Percentiles rank a stretch among this genome's conserved stretches.
phyloP scores from a whole-genome alignment of 2,888 invertebrate genomes.

The Hololepta plana region DNA sequence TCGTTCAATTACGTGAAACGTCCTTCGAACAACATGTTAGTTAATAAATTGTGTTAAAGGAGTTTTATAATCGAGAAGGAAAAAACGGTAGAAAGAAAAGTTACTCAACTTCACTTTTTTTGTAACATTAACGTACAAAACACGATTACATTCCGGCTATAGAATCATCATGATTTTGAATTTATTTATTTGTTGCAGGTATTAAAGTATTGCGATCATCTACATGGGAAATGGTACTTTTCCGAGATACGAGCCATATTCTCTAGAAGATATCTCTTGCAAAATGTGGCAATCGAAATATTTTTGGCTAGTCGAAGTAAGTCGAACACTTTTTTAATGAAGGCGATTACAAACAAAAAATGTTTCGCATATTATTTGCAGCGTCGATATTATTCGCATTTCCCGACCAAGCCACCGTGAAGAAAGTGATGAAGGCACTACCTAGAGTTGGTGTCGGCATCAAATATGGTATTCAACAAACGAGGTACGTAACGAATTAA shows the following conservation, averaged over 20 bases:
- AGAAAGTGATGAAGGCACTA: slow-evolving; percentile 93
- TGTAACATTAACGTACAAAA: no score
- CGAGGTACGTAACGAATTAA: slow-evolving; percentile 54
- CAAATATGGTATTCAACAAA: slow-evolving; percentile 98
- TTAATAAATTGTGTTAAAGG: no score
- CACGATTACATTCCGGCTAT: no score
- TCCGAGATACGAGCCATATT: slow-evolving; percentile 98
- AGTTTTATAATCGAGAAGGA: no score
- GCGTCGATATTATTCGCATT: slow-evolving; percentile 99
- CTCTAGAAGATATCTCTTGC: slow-evolving; percentile 87
- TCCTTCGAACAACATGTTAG: no score
- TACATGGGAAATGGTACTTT: slow-evolving; percentile 99
- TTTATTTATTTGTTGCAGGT: slow-evolving; percentile 44
- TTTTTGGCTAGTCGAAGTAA: slow-evolving; percentile 97
- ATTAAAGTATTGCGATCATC: slow-evolving; percentile 92
- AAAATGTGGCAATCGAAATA: slow-evolving; percentile 95
- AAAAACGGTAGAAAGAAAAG: no score
- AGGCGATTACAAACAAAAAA: neutral
- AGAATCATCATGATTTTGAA: no score
- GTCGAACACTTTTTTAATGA: slow-evolving; percentile 23
- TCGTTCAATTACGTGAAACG: no score
- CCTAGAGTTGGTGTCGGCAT: slow-evolving; percentile 97
- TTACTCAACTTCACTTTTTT: no score
- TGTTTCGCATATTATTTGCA: slow-evolving; percentile 29
- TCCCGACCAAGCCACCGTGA: slow-evolving; percentile 90